Conservation (phyloP, 2,888 invertebrate genomes). For the Melinaea marsaeus region DNA sequence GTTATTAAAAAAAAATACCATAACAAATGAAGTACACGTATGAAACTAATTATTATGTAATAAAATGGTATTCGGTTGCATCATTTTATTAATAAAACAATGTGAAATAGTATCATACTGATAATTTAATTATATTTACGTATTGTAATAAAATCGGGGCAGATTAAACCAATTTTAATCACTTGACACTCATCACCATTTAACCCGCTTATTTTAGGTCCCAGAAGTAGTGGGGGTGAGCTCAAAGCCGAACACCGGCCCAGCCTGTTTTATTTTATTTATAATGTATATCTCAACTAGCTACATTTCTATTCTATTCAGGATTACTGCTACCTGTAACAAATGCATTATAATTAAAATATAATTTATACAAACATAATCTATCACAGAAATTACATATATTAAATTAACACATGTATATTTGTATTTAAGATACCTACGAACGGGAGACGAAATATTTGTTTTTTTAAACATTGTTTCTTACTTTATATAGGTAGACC, state of each 20-base stretch:
- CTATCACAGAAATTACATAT: background rate
- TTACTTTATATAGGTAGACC: too few relatives aligned
- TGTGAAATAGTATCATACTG: background rate
- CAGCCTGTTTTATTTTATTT: constrained; percentile 9
- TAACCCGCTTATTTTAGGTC: background rate
- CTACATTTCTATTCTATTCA: constrained; percentile 30
- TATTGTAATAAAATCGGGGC: background rate
- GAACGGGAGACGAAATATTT: too few relatives aligned
- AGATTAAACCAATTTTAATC: background rate
- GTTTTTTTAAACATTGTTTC: too few relatives aligned
- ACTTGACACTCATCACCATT: constrained; percentile 1
- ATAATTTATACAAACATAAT: background rate
- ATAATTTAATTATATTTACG: background rate
- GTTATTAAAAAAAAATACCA: too few relatives aligned
- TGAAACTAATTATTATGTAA: background rate
- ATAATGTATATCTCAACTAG: background rate
- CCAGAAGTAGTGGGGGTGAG: background rate
- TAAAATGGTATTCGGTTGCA: background rate
- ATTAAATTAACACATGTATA: too few relatives aligned
- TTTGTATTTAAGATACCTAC: too few relatives aligned
- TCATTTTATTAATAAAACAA: background rate
- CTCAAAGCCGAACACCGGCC: background rate
- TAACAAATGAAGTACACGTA: too few relatives aligned
- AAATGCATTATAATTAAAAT: constrained; percentile 20
- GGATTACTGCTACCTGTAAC: constrained; percentile 59